phyloP scores from a whole-genome alignment of 2,888 invertebrate species.

The Ganaspis brasiliensis region DNA sequence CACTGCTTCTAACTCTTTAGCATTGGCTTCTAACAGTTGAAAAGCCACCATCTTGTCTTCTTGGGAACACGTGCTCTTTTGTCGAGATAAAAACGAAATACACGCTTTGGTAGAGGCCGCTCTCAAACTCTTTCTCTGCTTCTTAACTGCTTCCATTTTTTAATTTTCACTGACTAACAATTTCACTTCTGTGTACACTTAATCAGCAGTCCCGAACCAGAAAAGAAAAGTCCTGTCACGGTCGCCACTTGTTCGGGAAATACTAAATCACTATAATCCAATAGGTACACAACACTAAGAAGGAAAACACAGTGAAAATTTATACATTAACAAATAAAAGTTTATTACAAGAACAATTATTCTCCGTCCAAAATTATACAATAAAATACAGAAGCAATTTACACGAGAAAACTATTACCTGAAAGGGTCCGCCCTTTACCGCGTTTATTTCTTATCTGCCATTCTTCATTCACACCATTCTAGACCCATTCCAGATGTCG shows the following conservation, averaged over 20 bases:
- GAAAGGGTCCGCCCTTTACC: too few relatives aligned
- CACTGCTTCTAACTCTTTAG: neutral
- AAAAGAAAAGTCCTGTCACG: neutral
- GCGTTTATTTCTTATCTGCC: too few relatives aligned
- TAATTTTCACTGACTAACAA: neutral
- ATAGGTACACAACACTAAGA: too few relatives aligned
- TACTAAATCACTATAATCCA: too few relatives aligned
- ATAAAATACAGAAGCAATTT: too few relatives aligned
- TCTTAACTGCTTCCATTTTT: neutral
- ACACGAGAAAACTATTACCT: too few relatives aligned
- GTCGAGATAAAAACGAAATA: neutral
- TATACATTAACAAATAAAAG: too few relatives aligned
- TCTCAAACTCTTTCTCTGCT: neutral
- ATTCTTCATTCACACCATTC: too few relatives aligned
- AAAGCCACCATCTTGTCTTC: conserved; percentile 7
- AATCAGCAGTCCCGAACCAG: neutral
- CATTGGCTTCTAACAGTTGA: neutral
- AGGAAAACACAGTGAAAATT: too few relatives aligned
- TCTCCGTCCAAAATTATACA: too few relatives aligned
- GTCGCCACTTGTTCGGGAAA: conserved; percentile 1
- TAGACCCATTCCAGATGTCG: too few relatives aligned
- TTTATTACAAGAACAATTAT: too few relatives aligned
- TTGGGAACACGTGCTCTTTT: conserved; percentile 19
- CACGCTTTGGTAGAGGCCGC: neutral
- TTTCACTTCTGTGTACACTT: neutral